These are phyloP conservation scores for Oenanthe melanoleuca DNA, from an alignment of 2,113 vertebrate species.

Conservation along the genomic window DNA sequence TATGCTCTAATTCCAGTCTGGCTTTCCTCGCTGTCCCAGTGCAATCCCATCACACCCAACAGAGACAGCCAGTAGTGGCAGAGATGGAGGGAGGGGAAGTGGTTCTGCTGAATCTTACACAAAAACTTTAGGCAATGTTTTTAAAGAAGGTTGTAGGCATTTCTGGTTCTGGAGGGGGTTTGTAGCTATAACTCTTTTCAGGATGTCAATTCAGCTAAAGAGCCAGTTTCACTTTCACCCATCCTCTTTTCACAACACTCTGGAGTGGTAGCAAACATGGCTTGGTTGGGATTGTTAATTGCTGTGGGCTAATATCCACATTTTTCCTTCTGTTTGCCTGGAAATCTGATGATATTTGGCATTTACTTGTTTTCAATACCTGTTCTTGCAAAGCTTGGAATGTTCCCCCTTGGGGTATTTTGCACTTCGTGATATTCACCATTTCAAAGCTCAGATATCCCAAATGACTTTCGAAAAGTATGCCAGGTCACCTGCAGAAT, in stretches of 20 bases:
- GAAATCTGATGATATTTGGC: background rate
- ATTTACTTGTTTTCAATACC: background rate
- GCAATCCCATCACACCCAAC: background rate
- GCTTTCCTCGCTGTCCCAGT: background rate
- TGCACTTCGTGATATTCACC: background rate
- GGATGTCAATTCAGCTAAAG: background rate
- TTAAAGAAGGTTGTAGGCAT: background rate
- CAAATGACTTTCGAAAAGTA: background rate
- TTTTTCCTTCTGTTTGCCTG: background rate
- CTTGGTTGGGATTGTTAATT: background rate
- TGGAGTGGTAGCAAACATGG: background rate
- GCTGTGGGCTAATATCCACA: background rate
- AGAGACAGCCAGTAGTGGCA: background rate
- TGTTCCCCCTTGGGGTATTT: background rate
- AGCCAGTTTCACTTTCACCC: background rate
- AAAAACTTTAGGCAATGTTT: background rate
- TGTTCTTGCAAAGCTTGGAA: background rate
- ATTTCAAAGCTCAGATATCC: background rate
- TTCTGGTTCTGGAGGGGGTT: background rate
- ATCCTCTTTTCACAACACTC: background rate
- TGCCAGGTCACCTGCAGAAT: background rate
- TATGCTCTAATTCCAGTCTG: background rate
- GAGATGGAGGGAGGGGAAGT: background rate
- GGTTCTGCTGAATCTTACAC: background rate
- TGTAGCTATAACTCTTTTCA: background rate